phyloP scores from a whole-genome alignment of 2,888 invertebrate species.

The Campoplex capitator region DNA sequence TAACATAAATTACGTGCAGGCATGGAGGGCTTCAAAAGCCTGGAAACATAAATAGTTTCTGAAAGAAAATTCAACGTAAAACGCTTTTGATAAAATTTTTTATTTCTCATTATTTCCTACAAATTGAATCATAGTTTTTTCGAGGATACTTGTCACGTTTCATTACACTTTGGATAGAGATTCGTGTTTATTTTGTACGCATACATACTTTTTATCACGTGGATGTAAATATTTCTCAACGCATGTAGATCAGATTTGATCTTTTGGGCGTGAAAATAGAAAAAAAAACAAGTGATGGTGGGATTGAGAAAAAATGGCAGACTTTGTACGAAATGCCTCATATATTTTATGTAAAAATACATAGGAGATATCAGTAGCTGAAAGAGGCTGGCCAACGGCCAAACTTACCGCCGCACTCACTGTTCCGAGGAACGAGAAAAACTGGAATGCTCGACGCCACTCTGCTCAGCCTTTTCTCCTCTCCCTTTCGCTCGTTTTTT shows the following conservation, averaged over 20 bases:
- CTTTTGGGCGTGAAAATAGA: background rate
- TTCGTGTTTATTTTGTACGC: too few species aligned
- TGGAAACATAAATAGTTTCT: too few species aligned
- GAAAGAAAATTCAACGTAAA: too few species aligned
- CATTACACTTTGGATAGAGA: too few species aligned
- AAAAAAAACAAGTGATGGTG: background rate
- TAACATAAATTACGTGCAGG: too few species aligned
- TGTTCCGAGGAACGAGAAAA: slow-evolving; percentile 57
- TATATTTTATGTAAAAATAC: slow-evolving; percentile 38
- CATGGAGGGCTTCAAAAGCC: too few species aligned
- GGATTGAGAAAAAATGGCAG: background rate
- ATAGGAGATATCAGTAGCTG: slow-evolving; percentile 47
- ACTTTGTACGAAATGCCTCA: slow-evolving; percentile 9
- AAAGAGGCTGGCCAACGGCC: slow-evolving; percentile 68
- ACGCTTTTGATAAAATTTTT: too few species aligned
- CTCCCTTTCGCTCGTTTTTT: background rate
- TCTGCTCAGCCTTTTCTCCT: background rate
- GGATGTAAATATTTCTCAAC: too few species aligned
- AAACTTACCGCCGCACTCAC: slow-evolving; percentile 63
- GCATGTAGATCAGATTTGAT: background rate
- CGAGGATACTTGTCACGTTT: too few species aligned
- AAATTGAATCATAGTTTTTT: too few species aligned
- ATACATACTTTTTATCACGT: too few species aligned
- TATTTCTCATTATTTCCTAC: too few species aligned
- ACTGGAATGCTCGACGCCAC: slow-evolving; percentile 55